Evolutionary conservation across 92 coral and sea anemone species (phyloP).

Genomic region (Galaxea fascicularis): DNA sequence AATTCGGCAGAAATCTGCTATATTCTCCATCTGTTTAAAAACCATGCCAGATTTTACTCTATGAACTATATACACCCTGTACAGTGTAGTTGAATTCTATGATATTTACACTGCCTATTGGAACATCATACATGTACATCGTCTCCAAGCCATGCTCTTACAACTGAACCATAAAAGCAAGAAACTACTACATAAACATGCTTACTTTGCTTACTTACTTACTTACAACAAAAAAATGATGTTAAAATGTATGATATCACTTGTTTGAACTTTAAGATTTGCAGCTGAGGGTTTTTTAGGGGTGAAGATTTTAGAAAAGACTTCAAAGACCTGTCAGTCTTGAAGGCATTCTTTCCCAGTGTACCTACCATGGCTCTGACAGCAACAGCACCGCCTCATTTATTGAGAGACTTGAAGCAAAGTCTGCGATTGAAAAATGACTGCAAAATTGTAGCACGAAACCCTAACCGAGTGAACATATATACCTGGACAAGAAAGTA

Average conservation of each 20-base stretch:
- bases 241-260: too few species aligned
- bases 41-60: too few species aligned
- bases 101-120: slow-evolving; percentile 11
- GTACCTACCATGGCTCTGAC: too few species aligned
- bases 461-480: slow-evolving; percentile 57
- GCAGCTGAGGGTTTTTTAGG: too few species aligned
- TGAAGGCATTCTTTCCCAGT: too few species aligned
- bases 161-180: slow-evolving; percentile 15
- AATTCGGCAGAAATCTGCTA: too few species aligned
- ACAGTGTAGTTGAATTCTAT: not conserved
- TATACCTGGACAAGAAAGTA: slow-evolving; percentile 65
- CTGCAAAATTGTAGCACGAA: slow-evolving; percentile 52
- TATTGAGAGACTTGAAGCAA: slow-evolving; percentile 39
- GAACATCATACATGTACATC: slow-evolving; percentile 12
- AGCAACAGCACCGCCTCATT: slow-evolving; percentile 47
- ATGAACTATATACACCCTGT: too few species aligned
- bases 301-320: too few species aligned
- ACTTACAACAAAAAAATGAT: too few species aligned
- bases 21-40: not conserved
- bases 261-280: too few species aligned
- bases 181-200: not conserved
- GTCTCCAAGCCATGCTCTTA: slow-evolving; percentile 10
- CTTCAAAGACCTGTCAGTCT: not conserved
- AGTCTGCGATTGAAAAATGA: slow-evolving; percentile 44
- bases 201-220: too few species aligned